These are phyloP conservation scores for Bufotes viridis DNA, from an alignment of 2,797 vertebrate species.

Conservation along the genomic window DNA sequence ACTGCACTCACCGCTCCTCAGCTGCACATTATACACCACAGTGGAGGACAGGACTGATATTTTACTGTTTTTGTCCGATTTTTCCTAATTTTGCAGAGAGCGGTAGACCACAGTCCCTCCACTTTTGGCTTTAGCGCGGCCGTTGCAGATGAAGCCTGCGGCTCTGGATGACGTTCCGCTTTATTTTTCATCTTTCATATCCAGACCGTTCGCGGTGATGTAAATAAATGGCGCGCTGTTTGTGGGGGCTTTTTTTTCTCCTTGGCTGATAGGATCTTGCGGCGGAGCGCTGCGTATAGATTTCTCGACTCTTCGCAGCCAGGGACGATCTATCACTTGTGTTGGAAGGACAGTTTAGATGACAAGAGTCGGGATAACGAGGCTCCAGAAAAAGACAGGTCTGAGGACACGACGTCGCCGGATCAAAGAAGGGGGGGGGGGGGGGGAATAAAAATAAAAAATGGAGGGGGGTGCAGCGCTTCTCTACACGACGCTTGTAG, in stretches of 20 bases:
- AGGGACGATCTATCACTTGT: conserved; percentile 32
- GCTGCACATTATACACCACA: no score
- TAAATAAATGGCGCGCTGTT: conserved; percentile 47
- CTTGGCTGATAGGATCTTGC: conserved; percentile 45
- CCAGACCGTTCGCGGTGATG: conserved; percentile 18
- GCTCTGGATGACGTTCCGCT: neutral
- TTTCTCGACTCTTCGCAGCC: conserved; percentile 9
- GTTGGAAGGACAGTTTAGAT: conserved; percentile 35
- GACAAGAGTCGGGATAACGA: conserved; percentile 53
- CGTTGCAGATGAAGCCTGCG: neutral
- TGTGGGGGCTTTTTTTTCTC: neutral
- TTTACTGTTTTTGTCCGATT: no score
- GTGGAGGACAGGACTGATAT: no score
- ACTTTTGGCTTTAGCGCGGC: neutral
- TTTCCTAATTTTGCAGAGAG: neutral
- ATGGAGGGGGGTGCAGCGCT: neutral
- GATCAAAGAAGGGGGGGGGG: conserved; percentile 26
- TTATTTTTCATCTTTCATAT: neutral
- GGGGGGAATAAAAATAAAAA: neutral
- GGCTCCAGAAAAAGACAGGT: conserved; percentile 47
- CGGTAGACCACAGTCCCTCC: neutral
- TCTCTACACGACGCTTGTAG: neutral
- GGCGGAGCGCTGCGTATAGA: conserved; percentile 21
- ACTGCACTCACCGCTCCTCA: no score
- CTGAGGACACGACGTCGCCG: conserved; percentile 30